These are phyloP conservation scores for Bugulina stolonifera DNA, from an alignment of 2,888 invertebrate genomes.

Conservation along the genomic window DNA sequence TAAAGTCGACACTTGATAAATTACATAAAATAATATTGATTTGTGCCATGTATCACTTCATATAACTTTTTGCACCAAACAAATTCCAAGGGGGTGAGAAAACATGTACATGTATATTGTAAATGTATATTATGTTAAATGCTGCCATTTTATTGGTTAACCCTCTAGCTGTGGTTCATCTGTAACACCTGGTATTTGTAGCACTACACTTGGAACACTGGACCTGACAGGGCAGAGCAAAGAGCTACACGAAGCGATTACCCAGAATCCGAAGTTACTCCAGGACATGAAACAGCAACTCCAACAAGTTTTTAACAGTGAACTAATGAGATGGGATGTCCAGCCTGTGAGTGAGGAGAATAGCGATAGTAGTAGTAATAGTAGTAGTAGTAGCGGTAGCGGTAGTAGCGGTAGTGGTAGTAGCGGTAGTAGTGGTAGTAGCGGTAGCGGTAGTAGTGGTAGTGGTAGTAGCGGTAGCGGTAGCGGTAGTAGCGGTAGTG, in stretches of 20 bases:
- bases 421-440: not conserved
- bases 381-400: not conserved
- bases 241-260: constrained; percentile 38
- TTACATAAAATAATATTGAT: no score
- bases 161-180: no score
- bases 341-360: constrained; percentile 35
- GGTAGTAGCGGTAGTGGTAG: not conserved
- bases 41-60: no score
- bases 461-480: not conserved
- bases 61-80: no score
- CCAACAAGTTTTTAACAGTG: constrained; percentile 39
- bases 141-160: no score
- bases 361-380: not conserved
- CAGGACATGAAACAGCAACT: constrained; percentile 44
- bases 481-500: not conserved
- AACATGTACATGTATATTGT: no score
- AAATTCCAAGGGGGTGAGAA: no score
- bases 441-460: not conserved
- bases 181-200: no score
- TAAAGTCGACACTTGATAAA: no score
- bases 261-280: constrained; percentile 39
- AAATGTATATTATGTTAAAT: no score
- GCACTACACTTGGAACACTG: not conserved
- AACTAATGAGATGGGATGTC: constrained; percentile 44
- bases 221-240: constrained; percentile 7